phyloP scores from a whole-genome alignment of 2,888 invertebrate genomes.

The Marasmarcha lunaedactyla region DNA sequence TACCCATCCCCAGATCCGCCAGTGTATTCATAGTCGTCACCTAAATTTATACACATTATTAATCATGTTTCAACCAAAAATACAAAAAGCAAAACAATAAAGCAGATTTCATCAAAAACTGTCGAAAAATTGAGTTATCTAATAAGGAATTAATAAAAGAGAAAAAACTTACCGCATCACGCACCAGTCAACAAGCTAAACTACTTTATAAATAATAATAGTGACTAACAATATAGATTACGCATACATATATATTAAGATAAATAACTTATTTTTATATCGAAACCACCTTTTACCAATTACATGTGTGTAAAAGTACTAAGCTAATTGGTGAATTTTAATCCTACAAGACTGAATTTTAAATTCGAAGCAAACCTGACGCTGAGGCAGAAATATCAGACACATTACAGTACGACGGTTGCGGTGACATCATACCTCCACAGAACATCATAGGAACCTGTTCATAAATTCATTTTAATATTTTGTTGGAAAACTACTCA shows the following conservation, averaged over 20 bases:
- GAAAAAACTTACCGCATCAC: constrained; percentile 59
- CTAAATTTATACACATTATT: constrained; percentile 22
- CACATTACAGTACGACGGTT: constrained; percentile 60
- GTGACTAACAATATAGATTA: neutral
- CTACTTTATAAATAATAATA: constrained; percentile 17
- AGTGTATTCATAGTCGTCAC: constrained; percentile 63
- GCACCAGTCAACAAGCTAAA: constrained; percentile 28
- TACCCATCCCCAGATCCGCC: constrained; percentile 63
- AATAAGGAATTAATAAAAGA: constrained; percentile 12
- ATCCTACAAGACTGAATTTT: too few relatives aligned
- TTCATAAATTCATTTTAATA: neutral
- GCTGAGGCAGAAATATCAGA: constrained; percentile 53
- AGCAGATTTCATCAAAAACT: constrained; percentile 1
- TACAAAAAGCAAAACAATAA: constrained; percentile 9
- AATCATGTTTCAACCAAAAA: constrained; percentile 6
- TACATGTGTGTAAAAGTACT: too few relatives aligned
- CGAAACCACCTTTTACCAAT: too few relatives aligned
- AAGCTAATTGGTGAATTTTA: too few relatives aligned
- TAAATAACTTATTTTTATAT: too few relatives aligned
- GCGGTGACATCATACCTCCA: constrained; percentile 57
- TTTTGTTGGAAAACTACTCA: neutral
- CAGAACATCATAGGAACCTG: constrained; percentile 63
- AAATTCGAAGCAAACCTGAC: constrained; percentile 36
- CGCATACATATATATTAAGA: too few relatives aligned
- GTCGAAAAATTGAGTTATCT: too few relatives aligned